These are phyloP conservation scores for Plotosus lineatus DNA, from an alignment of 2,113 vertebrate species.

Conservation along the genomic window DNA sequence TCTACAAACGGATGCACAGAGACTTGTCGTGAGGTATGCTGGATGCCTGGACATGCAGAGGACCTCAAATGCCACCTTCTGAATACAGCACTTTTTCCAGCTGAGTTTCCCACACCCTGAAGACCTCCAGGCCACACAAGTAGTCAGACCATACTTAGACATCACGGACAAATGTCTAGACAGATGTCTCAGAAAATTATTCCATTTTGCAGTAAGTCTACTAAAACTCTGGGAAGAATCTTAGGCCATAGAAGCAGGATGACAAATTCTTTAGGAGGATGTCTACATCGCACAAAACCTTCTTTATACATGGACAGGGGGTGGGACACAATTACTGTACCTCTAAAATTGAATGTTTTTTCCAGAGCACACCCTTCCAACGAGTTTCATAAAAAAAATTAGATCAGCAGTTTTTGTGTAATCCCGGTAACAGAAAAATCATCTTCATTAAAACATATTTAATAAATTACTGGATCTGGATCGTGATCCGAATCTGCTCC, in stretches of 20 bases:
- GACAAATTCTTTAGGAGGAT: constrained; percentile 46
- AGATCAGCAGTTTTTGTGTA: no score
- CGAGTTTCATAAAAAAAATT: no score
- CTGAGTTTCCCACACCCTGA: constrained; percentile 26
- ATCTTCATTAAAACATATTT: no score
- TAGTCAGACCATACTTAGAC: constrained; percentile 30
- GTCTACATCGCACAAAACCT: constrained; percentile 49
- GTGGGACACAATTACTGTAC: not conserved
- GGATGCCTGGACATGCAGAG: constrained; percentile 45
- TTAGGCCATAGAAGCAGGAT: constrained; percentile 57
- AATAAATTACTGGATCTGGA: no score
- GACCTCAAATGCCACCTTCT: constrained; percentile 33
- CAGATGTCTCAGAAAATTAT: constrained; percentile 9
- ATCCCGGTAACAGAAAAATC: no score
- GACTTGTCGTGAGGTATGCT: constrained; percentile 28
- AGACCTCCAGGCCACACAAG: constrained; percentile 27
- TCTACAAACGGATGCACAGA: constrained; percentile 30
- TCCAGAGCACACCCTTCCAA: no score
- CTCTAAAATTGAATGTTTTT: no score
- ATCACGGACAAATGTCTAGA: constrained; percentile 20
- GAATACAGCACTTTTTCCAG: constrained; percentile 20
- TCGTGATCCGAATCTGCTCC: no score
- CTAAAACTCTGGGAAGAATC: constrained; percentile 55
- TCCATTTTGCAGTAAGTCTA: not conserved
- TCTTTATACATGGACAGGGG: not conserved